Base-by-base conservation (phyloP, 1,140 invertebrate species). In the Ceratina australensis region DNA sequence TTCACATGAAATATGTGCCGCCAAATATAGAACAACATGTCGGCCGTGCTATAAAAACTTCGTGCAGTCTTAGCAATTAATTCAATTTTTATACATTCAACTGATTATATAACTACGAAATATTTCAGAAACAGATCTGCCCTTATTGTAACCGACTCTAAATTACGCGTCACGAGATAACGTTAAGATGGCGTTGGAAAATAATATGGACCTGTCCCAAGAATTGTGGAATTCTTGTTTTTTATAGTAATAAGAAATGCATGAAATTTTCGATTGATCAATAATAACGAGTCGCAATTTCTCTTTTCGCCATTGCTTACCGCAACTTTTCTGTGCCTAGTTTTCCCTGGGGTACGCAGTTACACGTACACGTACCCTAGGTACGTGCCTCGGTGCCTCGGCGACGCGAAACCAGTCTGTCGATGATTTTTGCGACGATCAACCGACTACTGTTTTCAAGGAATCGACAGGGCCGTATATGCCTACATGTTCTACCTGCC, bases 401-500 rank as follows among this genome's bases (percentile, higher is more conserved):
- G 80, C 78, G 76, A 83, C 86, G 85, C 83, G 82, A 89, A 88
- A 89, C 88, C 88, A 87, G 88, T 89, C 83, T 69, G 80, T 15
- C 63, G 66, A 75, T 73, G 77, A 86, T 89, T 88, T 88, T 87
- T 87, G 81, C 80, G 66, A 71, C 74, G 73, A 85, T 85, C 84
- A 88, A 89, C 82, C 82, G 73, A 85, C 66, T 72, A 78, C 50
- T 80, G 80, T 88, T 76, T 88, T 87, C 86, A 64, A 79, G 74
- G 87, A 89, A 89, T 85, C 79, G 79, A 85, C 78, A 76, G 75
- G 64, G 52, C 72, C 75, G 60, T 72, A 80, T 80, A 80, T 79
- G 76, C 68, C 72, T 67, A 67, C 52, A 59, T 57, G 61, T 72
- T 24, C 28, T 68, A 72, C 72, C 63, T 50, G 54, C 18, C 54